These are phyloP conservation scores for Apamea epomidion DNA, from an alignment of 2,888 invertebrate genomes.

Conservation along the genomic window DNA sequence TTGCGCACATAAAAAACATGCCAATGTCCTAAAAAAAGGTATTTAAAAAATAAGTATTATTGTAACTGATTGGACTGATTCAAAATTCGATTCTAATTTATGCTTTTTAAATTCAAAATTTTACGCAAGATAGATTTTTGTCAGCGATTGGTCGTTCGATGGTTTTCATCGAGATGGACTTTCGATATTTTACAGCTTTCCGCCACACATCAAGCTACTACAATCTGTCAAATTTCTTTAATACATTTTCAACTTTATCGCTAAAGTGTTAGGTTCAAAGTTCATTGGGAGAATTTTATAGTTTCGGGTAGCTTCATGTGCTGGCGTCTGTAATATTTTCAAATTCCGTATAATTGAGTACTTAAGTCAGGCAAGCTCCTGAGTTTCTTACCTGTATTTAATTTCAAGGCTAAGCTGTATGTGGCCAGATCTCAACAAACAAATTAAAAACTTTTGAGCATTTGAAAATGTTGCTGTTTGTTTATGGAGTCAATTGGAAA, in stretches of 20 bases:
- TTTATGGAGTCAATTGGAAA: constrained; percentile 28
- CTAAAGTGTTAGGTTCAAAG: too few relatives aligned
- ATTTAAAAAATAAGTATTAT: constrained; percentile 75
- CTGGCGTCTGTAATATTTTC: not conserved
- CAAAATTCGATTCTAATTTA: constrained; percentile 41
- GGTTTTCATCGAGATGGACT: constrained; percentile 8
- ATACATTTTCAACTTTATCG: too few relatives aligned
- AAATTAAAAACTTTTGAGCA: not conserved
- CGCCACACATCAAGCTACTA: too few relatives aligned
- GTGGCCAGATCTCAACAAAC: not conserved
- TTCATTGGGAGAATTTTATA: too few relatives aligned
- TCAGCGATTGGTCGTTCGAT: not conserved
- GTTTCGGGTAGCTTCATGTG: too few relatives aligned
- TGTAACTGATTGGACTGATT: constrained; percentile 78
- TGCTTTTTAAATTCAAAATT: constrained; percentile 39
- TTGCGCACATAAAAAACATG: constrained; percentile 43
- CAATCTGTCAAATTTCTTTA: too few relatives aligned
- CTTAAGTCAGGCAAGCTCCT: not conserved
- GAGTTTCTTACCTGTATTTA: not conserved
- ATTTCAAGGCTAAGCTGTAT: not conserved
- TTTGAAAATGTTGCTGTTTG: constrained; percentile 1
- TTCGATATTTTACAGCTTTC: not conserved
- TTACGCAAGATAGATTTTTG: constrained; percentile 12
- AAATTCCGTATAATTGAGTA: not conserved
- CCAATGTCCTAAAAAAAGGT: constrained; percentile 62